Percentiles rank a stretch among this genome's conserved stretches.
phyloP scores from a whole-genome alignment of 2,797 vertebrate genomes.

The Moxostoma hubbsi region DNA sequence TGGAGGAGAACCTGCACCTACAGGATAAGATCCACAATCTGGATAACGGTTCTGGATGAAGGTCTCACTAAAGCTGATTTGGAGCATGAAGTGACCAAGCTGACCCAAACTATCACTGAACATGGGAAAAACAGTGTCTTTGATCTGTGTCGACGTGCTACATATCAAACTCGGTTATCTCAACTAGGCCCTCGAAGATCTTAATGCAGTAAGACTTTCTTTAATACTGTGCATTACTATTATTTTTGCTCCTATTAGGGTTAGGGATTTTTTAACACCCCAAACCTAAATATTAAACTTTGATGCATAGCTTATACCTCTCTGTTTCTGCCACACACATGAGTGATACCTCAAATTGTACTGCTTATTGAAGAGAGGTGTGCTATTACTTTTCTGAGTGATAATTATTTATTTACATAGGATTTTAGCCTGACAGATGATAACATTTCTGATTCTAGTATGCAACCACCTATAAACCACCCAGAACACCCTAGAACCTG shows the following conservation, averaged over 20 bases:
- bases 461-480: no score
- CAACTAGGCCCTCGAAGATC: constrained; percentile 72
- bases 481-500: no score
- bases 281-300: not conserved
- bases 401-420: no score
- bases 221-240: not conserved
- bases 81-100: constrained; percentile 65
- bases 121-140: constrained; percentile 64
- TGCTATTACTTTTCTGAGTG: no score
- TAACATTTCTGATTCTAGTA: no score
- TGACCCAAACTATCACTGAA: constrained; percentile 69
- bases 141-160: constrained; percentile 72
- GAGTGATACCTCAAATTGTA: no score
- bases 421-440: no score
- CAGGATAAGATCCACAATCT: constrained; percentile 9
- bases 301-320: no score
- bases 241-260: not conserved
- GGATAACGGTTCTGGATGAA: constrained; percentile 38
- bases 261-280: not conserved
- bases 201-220: constrained; percentile 71
- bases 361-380: no score
- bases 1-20: constrained; percentile 21
- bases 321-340: no score
- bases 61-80: constrained; percentile 55
- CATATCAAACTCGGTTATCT: constrained; percentile 76